Percentiles rank a stretch among this genome's conserved stretches.
Evolutionary conservation across 2,797 vertebrate genomes (phyloP).

Genomic region (Discoglossus pictus): DNA sequence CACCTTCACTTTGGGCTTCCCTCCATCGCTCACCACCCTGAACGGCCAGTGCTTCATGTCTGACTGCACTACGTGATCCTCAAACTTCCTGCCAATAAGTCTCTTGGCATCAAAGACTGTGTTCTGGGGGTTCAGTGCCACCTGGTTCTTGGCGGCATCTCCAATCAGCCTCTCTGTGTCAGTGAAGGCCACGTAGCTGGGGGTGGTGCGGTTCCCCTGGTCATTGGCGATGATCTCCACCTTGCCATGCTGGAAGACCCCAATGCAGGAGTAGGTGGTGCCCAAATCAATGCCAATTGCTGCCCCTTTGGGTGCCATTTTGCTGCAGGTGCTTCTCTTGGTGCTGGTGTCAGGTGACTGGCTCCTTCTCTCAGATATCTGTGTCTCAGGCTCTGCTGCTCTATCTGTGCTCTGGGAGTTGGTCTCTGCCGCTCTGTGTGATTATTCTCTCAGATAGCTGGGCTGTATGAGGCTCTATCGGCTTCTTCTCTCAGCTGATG

Average conservation of each 20-base stretch:
- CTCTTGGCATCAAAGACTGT: conserved; percentile 91
- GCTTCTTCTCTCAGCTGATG: too few relatives aligned
- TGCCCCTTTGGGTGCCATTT: conserved; percentile 62
- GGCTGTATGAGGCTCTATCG: too few relatives aligned
- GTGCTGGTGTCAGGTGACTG: too few relatives aligned
- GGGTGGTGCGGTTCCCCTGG: conserved; percentile 78
- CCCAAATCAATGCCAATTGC: conserved; percentile 50
- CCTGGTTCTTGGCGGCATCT: conserved; percentile 89
- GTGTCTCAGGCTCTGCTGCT: too few relatives aligned
- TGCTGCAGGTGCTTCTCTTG: conserved; percentile 60
- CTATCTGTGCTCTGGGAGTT: too few relatives aligned
- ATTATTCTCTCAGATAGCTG: too few relatives aligned
- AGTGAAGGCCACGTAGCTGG: conserved; percentile 88
- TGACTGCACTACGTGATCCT: conserved; percentile 81
- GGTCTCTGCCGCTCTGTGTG: too few relatives aligned
- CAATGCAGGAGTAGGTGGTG: conserved; percentile 51
- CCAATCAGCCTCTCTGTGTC: conserved; percentile 85
- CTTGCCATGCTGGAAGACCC: conserved; percentile 46
- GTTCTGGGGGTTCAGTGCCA: conserved; percentile 87
- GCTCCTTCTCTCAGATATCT: too few relatives aligned
- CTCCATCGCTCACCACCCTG: conserved; percentile 78
- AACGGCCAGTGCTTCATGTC: conserved; percentile 93
- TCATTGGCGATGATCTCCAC: conserved; percentile 53
- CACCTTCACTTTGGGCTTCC: conserved; percentile 84
- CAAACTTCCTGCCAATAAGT: conserved; percentile 84